Evolutionary conservation across 2,113 vertebrate genomes (phyloP), one percentile per base, ranked within the genome.

Genomic region (Callipepla squamata): DNA sequence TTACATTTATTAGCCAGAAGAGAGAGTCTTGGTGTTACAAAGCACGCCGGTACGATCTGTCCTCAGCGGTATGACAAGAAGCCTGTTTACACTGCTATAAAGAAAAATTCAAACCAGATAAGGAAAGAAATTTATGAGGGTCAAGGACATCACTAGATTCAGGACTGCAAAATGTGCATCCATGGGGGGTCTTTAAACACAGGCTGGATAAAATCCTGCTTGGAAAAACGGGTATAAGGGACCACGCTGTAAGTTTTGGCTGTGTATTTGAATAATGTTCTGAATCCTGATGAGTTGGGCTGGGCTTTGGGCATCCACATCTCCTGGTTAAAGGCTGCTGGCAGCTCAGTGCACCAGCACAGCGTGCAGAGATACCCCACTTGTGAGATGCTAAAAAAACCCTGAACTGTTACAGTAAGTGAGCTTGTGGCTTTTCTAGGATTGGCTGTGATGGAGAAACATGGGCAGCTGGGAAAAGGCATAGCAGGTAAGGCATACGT

Each of bases 1-100:
- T 96, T 94, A 96, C 51, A 36, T 90, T 94, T 94, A 92, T 93
- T 80, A 96, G 82, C 57, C 90, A 75, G 78, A 78, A 74, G 90
- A 95, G 63, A 69, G 88, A 80, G 85, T 36, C 80, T 88, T 90
- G 75, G 79, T 91, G 72, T 25, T 90, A 51, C 30, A 67, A 57
- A 90, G 51, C 4, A 11, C 80, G 19, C 51, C 18, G 61, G 42
- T 68, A 44, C 11, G 59, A 93, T 91, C 80, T 38, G 3, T 61
- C 83, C 80, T 86, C 69, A 40, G 47, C 0, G 0, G 38, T 30
- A 62, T 44, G 69, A 44, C 61, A 93, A 94, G 90, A 30, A 86
- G 93, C 70, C 32, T 34, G 45, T 91, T 91, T 92, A 48, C 58
- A 11, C 17, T 0, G 2, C 65, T 83, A 47, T 8, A 74, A 85